Evolutionary conservation across 23 tunicate genomes (phyloP).

Genomic region (Corella eumyota): DNA sequence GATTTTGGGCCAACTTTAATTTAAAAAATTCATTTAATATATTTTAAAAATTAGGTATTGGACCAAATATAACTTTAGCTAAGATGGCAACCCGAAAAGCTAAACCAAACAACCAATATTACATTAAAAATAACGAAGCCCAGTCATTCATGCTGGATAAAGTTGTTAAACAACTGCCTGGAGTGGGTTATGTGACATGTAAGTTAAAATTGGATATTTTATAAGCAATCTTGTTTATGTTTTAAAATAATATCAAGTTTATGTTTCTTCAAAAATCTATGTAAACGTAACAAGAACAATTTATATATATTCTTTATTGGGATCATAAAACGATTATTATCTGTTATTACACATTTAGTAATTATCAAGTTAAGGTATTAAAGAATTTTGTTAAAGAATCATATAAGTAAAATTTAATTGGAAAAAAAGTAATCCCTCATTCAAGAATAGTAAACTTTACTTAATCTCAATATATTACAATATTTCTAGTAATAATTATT

Average conservation of each 20-base stretch:
- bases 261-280: not conserved
- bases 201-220: not conserved
- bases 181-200: constrained; percentile 82
- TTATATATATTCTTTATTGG: not conserved
- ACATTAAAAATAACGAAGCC: constrained; percentile 27
- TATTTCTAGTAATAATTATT: no score
- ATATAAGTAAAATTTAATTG: no score
- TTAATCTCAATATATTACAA: no score
- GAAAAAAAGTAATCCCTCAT: no score
- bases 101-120: constrained; percentile 75
- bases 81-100: constrained; percentile 78
- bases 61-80: constrained; percentile 77
- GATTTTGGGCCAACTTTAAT: not conserved
- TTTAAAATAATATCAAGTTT: not conserved
- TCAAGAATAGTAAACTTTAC: no score
- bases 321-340: no score
- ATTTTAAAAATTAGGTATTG: constrained; percentile 42
- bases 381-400: no score
- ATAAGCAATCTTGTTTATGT: not conserved
- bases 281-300: not conserved
- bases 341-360: no score
- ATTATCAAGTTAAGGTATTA: no score
- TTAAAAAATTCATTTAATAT: not conserved
- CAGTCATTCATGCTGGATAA: constrained; percentile 33
- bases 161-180: constrained; percentile 73